Conservation (phyloP, 2,888 invertebrate species). For the Coelogynopora nodosa region DNA sequence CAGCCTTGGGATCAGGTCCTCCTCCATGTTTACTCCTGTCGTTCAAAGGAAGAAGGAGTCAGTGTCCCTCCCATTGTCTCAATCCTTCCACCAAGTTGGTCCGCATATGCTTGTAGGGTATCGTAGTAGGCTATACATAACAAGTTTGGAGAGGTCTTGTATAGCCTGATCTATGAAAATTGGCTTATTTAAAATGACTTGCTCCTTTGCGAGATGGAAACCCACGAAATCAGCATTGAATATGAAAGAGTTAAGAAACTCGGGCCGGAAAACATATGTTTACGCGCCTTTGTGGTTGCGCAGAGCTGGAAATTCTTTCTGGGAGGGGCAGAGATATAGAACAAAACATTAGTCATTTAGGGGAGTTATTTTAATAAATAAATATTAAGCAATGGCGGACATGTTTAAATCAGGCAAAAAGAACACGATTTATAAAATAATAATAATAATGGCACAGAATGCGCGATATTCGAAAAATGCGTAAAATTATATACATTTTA, state of each 20-base stretch:
- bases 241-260: not conserved
- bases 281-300: not conserved
- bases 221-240: not conserved
- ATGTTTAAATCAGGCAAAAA: too few relatives aligned
- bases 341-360: too few relatives aligned
- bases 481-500: too few relatives aligned
- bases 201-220: not conserved
- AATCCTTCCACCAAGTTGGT: not conserved
- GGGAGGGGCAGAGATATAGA: not conserved
- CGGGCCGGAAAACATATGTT: not conserved
- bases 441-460: too few relatives aligned
- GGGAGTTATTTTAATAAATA: too few relatives aligned
- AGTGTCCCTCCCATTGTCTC: not conserved
- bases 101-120: not conserved
- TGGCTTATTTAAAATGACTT: not conserved
- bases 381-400: too few relatives aligned
- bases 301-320: not conserved
- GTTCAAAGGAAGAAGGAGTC: not conserved
- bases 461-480: too few relatives aligned
- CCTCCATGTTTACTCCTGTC: not conserved
- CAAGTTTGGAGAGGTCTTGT: not conserved
- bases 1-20: not conserved
- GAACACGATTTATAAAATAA: too few relatives aligned
- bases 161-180: not conserved
- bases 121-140: not conserved